These are phyloP conservation scores for Daboia siamensis DNA, from an alignment of 2,113 vertebrate genomes.

Conservation along the genomic window DNA sequence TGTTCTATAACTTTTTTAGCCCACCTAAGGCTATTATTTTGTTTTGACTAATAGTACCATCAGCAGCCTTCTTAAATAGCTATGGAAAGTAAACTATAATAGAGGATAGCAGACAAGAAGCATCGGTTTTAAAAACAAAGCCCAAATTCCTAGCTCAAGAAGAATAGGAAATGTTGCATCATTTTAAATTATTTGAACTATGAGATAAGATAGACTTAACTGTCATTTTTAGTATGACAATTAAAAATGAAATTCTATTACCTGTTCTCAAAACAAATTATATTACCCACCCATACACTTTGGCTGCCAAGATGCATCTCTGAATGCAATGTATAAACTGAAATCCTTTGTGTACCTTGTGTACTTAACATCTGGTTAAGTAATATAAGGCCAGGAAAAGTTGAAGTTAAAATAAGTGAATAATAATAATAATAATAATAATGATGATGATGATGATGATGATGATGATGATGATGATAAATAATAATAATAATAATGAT, in stretches of 20 bases:
- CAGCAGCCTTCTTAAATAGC: not conserved
- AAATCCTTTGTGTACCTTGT: not conserved
- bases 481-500: too few species aligned
- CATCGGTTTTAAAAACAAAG: not conserved
- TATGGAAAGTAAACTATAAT: not conserved
- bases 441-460: too few species aligned
- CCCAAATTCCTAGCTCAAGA: not conserved
- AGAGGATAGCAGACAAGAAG: not conserved
- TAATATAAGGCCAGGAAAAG: not conserved
- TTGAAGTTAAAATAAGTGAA: not conserved
- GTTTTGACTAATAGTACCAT: not conserved
- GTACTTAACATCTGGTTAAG: too few species aligned
- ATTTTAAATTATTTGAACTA: not conserved
- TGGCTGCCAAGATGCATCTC: not conserved
- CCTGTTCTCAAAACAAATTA: too few species aligned
- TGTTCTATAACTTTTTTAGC: not conserved
- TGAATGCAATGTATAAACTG: not conserved
- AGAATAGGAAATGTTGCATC: not conserved
- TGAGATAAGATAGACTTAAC: too few species aligned
- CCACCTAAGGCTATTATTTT: not conserved
- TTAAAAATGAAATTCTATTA: too few species aligned
- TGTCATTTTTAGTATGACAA: too few species aligned
- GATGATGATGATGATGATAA: too few species aligned
- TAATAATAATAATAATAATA: too few species aligned
- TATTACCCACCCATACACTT: not conserved